Conservation (phyloP, 2,113 vertebrate species). For the Sphyrna mokarran region DNA sequence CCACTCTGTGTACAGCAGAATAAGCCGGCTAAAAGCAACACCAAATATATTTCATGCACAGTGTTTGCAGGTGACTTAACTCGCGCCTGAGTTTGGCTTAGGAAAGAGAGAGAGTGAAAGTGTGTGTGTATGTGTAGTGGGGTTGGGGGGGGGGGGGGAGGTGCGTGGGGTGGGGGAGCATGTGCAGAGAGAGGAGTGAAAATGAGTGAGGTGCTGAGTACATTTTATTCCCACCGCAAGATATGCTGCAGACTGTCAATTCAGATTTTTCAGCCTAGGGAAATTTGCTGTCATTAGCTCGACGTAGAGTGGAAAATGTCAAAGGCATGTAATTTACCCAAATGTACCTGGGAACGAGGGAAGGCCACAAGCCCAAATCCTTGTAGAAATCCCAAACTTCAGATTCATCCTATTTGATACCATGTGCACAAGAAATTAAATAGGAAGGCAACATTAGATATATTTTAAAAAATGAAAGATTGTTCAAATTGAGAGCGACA, state of each 20-base stretch:
- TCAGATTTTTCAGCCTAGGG: background rate
- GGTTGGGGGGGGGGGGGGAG: too few species aligned
- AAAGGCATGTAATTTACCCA: background rate
- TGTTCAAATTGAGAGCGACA: background rate
- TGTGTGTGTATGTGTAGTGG: too few species aligned
- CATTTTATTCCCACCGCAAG: background rate
- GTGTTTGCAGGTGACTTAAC: too few species aligned
- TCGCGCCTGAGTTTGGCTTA: too few species aligned
- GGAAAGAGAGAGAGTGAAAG: background rate
- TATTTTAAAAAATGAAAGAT: background rate
- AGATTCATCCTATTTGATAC: background rate
- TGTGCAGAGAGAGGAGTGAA: background rate
- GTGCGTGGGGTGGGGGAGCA: too few species aligned
- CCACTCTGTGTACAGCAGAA: background rate
- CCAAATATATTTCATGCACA: background rate
- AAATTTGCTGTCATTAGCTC: background rate
- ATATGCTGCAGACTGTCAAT: background rate
- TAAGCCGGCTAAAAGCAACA: background rate
- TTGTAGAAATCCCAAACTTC: background rate
- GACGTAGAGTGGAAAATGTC: background rate
- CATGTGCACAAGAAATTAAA: background rate
- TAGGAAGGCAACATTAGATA: background rate
- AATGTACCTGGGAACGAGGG: too few species aligned
- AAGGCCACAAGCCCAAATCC: background rate
- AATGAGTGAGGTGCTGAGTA: background rate